phyloP scores from a whole-genome alignment of 2,113 vertebrate species.

The Thinocorus orbignyianus region DNA sequence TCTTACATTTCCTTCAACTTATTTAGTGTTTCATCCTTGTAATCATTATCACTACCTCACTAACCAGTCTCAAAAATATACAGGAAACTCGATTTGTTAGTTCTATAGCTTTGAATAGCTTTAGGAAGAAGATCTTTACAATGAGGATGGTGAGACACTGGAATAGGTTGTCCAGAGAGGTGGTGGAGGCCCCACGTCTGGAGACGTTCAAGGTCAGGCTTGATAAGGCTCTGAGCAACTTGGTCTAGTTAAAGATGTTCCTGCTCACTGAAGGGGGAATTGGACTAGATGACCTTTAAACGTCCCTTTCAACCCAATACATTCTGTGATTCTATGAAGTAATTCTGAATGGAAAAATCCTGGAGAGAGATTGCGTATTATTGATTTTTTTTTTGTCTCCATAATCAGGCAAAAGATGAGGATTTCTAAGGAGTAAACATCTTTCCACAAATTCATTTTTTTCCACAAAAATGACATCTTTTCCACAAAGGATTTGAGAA shows the following conservation, averaged over 20 bases:
- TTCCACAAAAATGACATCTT: not conserved
- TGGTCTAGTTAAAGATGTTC: too few species aligned
- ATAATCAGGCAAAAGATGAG: not conserved
- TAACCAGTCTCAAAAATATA: not conserved
- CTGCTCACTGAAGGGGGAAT: too few species aligned
- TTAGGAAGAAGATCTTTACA: too few species aligned
- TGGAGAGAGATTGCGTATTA: not conserved
- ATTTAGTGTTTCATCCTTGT: not conserved
- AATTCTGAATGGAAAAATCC: constrained; percentile 5
- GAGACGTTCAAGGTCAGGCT: too few species aligned
- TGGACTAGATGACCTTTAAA: too few species aligned
- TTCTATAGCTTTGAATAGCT: constrained; percentile 15
- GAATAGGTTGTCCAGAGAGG: too few species aligned
- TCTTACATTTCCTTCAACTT: constrained; percentile 18
- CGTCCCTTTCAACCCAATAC: too few species aligned
- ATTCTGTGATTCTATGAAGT: not conserved
- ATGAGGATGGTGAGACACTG: too few species aligned
- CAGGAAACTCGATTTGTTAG: not conserved
- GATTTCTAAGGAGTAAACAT: not conserved
- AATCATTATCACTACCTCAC: not conserved
- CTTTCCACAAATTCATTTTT: not conserved
- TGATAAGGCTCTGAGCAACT: too few species aligned
- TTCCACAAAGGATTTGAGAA: not conserved
- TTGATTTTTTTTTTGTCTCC: not conserved
- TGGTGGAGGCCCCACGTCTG: too few species aligned